phyloP scores from a whole-genome alignment of 2,113 vertebrate genomes.

The Egretta garzetta region DNA sequence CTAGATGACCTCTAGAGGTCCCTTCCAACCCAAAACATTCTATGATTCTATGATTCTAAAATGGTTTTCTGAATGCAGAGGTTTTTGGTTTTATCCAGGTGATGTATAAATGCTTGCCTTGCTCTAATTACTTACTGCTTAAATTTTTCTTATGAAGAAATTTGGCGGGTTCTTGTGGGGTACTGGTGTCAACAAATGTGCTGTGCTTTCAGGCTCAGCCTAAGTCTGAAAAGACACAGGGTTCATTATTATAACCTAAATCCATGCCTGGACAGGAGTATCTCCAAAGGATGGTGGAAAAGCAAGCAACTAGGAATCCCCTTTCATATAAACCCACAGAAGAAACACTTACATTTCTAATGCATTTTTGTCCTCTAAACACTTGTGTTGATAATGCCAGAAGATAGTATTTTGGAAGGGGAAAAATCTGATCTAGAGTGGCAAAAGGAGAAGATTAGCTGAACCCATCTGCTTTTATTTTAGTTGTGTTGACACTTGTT shows the following conservation, averaged over 20 bases:
- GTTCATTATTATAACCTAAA: not conserved
- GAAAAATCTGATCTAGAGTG: not conserved
- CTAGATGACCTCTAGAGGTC: too few species aligned
- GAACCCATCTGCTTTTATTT: not conserved
- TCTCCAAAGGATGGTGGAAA: not conserved
- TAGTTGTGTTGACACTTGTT: not conserved
- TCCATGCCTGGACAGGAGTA: not conserved
- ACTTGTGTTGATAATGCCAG: not conserved
- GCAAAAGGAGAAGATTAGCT: not conserved
- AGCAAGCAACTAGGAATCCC: not conserved
- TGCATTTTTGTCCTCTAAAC: not conserved
- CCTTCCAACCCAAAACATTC: too few species aligned
- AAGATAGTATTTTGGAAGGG: not conserved
- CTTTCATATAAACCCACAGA: not conserved
- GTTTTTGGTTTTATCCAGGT: not conserved
- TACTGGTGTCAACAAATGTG: not conserved
- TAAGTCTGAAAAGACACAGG: not conserved
- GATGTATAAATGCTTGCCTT: not conserved
- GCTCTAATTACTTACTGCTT: not conserved
- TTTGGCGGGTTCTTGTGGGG: fast-evolving
- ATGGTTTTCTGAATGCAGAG: not conserved
- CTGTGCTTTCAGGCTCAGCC: not conserved
- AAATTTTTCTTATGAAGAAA: not conserved
- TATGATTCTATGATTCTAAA: not conserved
- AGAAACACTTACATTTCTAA: not conserved